Percentiles rank a stretch among this genome's conserved stretches.
These are phyloP conservation scores for Augochlorella aurata DNA, from an alignment of 2,888 invertebrate species.

Conservation along the genomic window DNA sequence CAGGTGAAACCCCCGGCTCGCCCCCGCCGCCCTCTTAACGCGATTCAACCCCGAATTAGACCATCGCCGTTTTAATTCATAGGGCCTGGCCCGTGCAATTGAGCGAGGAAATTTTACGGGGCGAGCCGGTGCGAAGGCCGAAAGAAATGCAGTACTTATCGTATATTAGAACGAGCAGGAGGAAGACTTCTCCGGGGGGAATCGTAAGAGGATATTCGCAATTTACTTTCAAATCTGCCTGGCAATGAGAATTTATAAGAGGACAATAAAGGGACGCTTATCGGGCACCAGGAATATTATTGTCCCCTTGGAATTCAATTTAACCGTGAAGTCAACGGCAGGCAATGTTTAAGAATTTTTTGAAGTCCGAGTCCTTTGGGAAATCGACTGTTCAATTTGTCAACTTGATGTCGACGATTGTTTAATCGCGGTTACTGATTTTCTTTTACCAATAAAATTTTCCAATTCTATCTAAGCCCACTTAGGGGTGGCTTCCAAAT, in stretches of 20 bases:
- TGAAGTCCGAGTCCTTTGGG: no score
- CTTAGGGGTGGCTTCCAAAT: no score
- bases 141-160: neutral
- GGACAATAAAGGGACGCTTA: neutral
- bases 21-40: conserved; percentile 36
- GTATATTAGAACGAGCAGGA: neutral
- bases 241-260: neutral
- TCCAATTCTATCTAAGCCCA: no score
- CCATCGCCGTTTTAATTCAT: conserved; percentile 28
- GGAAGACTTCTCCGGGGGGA: neutral
- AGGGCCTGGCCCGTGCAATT: neutral
- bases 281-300: neutral
- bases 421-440: no score
- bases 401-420: no score
- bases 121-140: neutral
- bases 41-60: conserved; percentile 33
- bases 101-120: neutral
- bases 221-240: neutral
- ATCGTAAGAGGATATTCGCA: neutral
- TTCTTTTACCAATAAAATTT: no score
- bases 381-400: no score
- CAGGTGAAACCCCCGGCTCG: conserved; percentile 21
- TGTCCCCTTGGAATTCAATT: neutral
- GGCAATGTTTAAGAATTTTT: no score
- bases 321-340: no score